Conservation (phyloP, 2,113 vertebrate genomes). For the Dolichotis patagonum region DNA sequence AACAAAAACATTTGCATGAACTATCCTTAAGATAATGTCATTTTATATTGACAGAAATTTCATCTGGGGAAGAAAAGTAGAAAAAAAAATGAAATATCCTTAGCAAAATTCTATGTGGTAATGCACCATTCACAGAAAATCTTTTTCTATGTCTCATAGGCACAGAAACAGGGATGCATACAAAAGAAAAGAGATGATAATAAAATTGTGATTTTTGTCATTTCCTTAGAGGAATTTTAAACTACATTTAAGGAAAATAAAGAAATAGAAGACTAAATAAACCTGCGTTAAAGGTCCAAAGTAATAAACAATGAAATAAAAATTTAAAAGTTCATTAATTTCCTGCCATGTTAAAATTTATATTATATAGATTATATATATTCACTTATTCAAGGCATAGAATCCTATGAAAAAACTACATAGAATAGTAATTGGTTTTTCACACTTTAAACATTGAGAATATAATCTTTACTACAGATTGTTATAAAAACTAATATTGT, state of each 20-base stretch:
- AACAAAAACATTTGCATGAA: not conserved
- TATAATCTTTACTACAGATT: not conserved
- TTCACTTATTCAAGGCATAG: not conserved
- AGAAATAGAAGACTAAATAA: not conserved
- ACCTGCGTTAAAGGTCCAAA: not conserved
- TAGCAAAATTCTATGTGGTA: not conserved
- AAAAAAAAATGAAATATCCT: not conserved
- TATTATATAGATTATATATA: not conserved
- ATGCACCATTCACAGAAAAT: not conserved
- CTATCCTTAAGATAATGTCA: not conserved
- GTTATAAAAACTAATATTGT: not conserved
- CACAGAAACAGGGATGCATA: not conserved
- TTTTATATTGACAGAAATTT: not conserved
- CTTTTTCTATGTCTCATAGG: not conserved
- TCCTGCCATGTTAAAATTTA: not conserved
- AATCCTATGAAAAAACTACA: not conserved
- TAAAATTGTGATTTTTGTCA: not conserved
- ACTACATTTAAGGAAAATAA: not conserved
- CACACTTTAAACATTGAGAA: not conserved
- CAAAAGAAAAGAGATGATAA: not conserved
- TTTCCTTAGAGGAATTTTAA: not conserved
- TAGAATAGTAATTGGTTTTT: not conserved
- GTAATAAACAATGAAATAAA: conserved; percentile 14
- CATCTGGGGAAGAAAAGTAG: not conserved
- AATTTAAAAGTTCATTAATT: not conserved